Evolutionary conservation across 2,888 invertebrate species (phyloP), one percentile per base, ranked within the genome.

Genomic region (Rhogogaster chlorosoma): DNA sequence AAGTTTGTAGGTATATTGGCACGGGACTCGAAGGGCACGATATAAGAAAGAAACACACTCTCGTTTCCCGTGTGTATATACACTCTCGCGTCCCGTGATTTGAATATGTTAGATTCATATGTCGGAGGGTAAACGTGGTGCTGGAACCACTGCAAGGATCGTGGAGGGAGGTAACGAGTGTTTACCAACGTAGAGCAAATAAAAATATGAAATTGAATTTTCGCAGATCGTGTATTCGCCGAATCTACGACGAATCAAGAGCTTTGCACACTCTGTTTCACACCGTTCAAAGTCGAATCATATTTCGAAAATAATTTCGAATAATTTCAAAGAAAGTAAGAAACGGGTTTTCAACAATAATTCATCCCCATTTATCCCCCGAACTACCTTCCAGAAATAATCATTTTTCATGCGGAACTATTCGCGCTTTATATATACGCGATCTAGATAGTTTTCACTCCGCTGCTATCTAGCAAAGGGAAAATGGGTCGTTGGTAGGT

Each of bases 401-500:
- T 67, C 61, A 26, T 38, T 71, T 71, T 18, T 71, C 70, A 73
- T 12, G 2, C 9, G 12, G 29, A 15, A 45, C 45, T 73, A 42
- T 45, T 26, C 42, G 3, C 22, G 42, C 29, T 67, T 67, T 32
- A 67, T 29, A 2, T n/a, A 29, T 26, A 67, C 32, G 18, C 32
- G 67, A 67, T 67, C 67, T 32, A 32, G 67, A 67, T 67, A 67
- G 67, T 67, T 67, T 32, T 67, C 67, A 67, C 67, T 67, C 32
- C 4, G 32, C 32, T 67, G 22, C 4, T 73, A 73, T 15, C 9
- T 53, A 5, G 38, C n/a, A 36, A 38, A 80, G 61, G 4, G 15
- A 80, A 80, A 80, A 80, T 61, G 36, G 53, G 77, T 80, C 61
- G 80, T 80, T 61, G 80, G 61, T 57, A 78, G 80, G 61, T 80